Conservation (phyloP, 2,888 invertebrate species). For the Aspidiotus destructor region DNA sequence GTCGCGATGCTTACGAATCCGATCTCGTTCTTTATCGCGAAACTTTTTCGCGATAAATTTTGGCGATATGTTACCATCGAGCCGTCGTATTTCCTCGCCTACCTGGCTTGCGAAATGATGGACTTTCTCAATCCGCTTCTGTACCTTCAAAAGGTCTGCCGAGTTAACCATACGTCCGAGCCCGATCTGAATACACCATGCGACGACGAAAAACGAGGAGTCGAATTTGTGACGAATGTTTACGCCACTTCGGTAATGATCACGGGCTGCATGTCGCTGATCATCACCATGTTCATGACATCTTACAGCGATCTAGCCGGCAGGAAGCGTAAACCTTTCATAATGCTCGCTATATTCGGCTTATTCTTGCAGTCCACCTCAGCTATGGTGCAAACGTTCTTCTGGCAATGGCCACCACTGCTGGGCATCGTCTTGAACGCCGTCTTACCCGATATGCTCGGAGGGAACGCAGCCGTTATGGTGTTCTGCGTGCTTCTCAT, state of each 20-base stretch:
- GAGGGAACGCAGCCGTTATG: neutral
- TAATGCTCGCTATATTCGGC: constrained; percentile 35
- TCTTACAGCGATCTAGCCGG: constrained; percentile 16
- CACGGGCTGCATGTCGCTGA: neutral
- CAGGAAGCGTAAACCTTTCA: constrained; percentile 35
- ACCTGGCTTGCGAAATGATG: neutral
- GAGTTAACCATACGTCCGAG: neutral
- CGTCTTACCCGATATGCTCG: neutral
- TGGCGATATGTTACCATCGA: constrained; percentile 6
- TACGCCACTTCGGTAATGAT: neutral
- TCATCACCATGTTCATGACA: neutral
- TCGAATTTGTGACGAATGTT: neutral
- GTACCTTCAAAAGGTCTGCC: constrained; percentile 13
- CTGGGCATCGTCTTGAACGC: constrained; percentile 33
- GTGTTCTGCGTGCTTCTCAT: neutral
- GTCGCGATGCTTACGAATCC: no score
- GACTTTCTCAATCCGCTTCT: constrained; percentile 5
- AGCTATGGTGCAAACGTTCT: constrained; percentile 35
- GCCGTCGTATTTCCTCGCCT: neutral
- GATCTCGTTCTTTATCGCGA: no score
- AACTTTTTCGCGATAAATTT: neutral
- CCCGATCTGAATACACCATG: constrained; percentile 16
- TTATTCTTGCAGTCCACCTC: constrained; percentile 35
- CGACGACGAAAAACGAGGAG: constrained; percentile 4
- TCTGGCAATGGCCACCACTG: constrained; percentile 36